Base-by-base conservation (phyloP, 37 sponge, comb jelly and placozoan species). In the Beroe ovata region DNA sequence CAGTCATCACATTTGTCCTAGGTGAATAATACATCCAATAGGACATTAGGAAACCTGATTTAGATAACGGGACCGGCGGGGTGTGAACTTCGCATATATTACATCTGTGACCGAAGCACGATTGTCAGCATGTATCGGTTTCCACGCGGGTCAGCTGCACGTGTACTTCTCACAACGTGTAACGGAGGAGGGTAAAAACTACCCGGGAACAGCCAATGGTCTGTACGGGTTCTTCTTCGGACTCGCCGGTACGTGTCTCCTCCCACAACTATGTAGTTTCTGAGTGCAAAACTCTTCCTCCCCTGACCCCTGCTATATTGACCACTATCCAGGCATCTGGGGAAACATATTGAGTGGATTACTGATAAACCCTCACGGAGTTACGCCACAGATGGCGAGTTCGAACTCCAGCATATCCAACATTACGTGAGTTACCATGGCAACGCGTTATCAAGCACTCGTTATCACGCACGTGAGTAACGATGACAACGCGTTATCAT, bases 121-220 rank as follows among this genome's bases (percentile, higher is more conserved):
- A n/a, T n/a, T n/a, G 18, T 1, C 36, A 77, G 84, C 84, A 11
- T 21, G 20, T 20, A 42, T 29, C 18, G 84, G 84, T n/a, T 77
- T 77, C 28, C 84, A 77, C 28, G 84, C 84, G 42, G 84, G 84
- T 39, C 84, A 77, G 54, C 54, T 77, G 1, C 84, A 77, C 84
- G 84, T 77, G 25, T 77, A 25, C 47, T 40, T 77, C 54, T 77
- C 84, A 40, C 47, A 77, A 29, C 3, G 84, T 1, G 84, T 77
- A 4, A 77, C 84, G 22, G 84, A 77, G 54, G 84, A 77, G 28
- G 84, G 84, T n/a, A 39, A 25, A 54, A 42, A 36, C 8, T 77
- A 77, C 28, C 54, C 84, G 4, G 35, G 36, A 20, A 77, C 84
- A 28, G 84, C 84, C 25, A 77, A 77, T 35, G 84, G 84, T 0